phyloP scores from a whole-genome alignment of 2,888 invertebrate species.

The Disparrhopalites patrizii region DNA sequence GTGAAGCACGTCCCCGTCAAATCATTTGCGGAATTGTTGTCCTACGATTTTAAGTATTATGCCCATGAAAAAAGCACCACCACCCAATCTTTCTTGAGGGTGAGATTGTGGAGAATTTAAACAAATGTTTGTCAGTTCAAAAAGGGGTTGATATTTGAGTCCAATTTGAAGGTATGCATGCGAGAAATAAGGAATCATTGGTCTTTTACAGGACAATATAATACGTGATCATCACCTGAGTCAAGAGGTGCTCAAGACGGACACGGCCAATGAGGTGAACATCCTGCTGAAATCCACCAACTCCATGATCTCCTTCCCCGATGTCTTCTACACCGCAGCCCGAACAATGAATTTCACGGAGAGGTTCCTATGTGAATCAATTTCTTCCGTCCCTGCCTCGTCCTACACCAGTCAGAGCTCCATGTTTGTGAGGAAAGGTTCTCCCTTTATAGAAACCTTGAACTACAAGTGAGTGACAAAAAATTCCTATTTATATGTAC shows the following conservation, averaged over 20 bases:
- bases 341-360: neutral
- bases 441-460: constrained; percentile 7
- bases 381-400: neutral
- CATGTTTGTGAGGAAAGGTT: constrained; percentile 16
- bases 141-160: neutral
- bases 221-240: neutral
- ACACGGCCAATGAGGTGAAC: neutral
- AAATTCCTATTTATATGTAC: neutral
- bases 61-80: constrained; percentile 10
- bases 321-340: constrained; percentile 18
- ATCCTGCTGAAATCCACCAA: neutral
- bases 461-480: constrained; percentile 13
- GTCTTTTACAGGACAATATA: neutral
- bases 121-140: neutral
- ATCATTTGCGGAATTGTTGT: neutral
- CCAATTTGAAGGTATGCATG: neutral
- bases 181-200: neutral
- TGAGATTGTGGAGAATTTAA: neutral
- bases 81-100: neutral
- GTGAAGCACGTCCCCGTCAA: constrained; percentile 13
- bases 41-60: constrained; percentile 6
- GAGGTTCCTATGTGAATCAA: neutral
- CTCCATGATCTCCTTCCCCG: constrained; percentile 6
- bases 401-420: neutral
- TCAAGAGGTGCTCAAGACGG: neutral